phyloP scores from a whole-genome alignment of 92 coral and sea anemone species.

The Epizoanthus fatuus region DNA sequence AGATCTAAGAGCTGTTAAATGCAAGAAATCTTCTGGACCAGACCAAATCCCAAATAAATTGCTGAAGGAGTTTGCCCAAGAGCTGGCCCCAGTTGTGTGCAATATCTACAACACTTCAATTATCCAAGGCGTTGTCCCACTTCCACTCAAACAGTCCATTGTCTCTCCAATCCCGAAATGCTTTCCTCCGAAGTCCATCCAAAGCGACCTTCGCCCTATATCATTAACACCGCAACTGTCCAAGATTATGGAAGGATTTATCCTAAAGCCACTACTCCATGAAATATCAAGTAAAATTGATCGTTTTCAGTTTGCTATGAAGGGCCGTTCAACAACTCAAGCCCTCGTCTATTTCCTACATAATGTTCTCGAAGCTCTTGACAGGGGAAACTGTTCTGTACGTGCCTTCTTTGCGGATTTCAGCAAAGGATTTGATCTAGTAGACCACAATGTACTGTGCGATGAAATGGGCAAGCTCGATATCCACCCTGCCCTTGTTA shows the following conservation, averaged over 20 bases:
- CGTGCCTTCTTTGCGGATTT: background rate
- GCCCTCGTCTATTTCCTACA: background rate
- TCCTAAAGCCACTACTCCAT: background rate
- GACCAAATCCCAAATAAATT: no score
- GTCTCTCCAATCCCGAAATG: background rate
- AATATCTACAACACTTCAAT: background rate
- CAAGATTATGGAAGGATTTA: background rate
- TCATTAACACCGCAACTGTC: background rate
- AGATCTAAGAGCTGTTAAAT: no score
- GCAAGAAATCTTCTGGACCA: no score
- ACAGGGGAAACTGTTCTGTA: background rate
- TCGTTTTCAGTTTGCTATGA: background rate
- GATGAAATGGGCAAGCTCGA: background rate
- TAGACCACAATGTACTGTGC: background rate
- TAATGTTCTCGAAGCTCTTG: background rate
- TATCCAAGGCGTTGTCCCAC: background rate
- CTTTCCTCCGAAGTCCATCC: background rate
- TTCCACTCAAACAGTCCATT: background rate
- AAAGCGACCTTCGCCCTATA: background rate
- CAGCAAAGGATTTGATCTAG: background rate
- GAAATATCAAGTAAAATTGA: background rate
- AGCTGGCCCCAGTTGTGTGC: background rate
- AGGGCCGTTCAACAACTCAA: background rate
- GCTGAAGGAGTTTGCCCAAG: no score
- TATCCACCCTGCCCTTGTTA: conserved; percentile 6